phyloP scores from a whole-genome alignment of 2,113 vertebrate species.

The Ia io region DNA sequence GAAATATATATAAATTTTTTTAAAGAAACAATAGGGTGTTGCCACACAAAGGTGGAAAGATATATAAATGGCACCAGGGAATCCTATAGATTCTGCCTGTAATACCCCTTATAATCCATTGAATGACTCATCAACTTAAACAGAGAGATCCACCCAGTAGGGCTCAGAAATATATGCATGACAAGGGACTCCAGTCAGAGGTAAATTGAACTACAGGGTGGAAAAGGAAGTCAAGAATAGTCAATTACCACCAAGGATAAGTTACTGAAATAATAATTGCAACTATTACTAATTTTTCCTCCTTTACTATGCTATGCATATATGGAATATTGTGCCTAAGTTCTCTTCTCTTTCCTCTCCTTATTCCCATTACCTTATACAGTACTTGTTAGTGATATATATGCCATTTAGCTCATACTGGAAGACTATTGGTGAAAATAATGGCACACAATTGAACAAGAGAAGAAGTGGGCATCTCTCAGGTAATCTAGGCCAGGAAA shows the following conservation, averaged over 20 bases:
- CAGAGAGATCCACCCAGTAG: neutral
- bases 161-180: neutral
- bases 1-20: too few species aligned
- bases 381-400: neutral
- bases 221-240: neutral
- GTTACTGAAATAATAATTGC: neutral
- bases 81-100: neutral
- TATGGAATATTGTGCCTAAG: neutral
- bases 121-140: neutral
- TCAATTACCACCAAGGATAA: neutral
- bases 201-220: neutral
- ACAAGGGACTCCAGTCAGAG: neutral
- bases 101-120: neutral
- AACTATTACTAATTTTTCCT: neutral
- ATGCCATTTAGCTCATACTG: neutral
- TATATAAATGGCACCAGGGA: neutral
- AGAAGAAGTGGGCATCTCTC: neutral
- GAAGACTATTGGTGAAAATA: neutral
- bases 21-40: neutral
- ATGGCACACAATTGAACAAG: too few species aligned
- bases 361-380: neutral
- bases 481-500: neutral
- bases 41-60: neutral
- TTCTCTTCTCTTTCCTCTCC: neutral
- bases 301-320: too few species aligned